Base-by-base conservation (phyloP, 2,888 invertebrate genomes). In the Hirtodrosophila histrioides region DNA sequence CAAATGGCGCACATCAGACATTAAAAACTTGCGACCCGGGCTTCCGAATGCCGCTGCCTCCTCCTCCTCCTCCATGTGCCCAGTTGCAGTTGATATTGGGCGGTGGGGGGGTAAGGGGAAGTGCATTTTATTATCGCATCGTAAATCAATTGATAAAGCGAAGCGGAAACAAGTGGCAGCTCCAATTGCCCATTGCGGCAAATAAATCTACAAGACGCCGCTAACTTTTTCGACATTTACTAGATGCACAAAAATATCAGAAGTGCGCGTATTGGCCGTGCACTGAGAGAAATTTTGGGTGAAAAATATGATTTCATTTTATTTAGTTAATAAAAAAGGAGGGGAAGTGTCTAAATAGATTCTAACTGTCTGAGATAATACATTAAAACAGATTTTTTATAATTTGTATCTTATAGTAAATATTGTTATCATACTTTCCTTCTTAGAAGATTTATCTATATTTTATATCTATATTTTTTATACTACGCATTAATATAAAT, bases 71-170 rank as follows among this genome's bases (percentile, higher is more conserved):
- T 17, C 17, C 17, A 17, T 17, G 1, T 17, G 17, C 17, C 17
- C 17, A 27, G 27, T 27, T 27, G 27, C 27, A 24, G 10, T 8
- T 33, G 24, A 48, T 29, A 37, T 12, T 35, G 1, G 27, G 11
- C 41, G 17, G 37, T 4, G 31, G 41, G 6, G 37, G 11, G 9
- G 4, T 12, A 27, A 4, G 41, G 49, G 6, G n/a, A 1, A 55
- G 12, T 7, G 44, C 64, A 56, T 65, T 77, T 78, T 73, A 65
- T 69, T 69, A 75, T 83, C 76, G 81, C 69, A 81, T 84, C 84
- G 84, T 86, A 86, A 86, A 86, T 88, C 85, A 85, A 86, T 85
- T 88, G 83, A 88, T 87, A 88, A 85, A 87, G 86, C 83, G 86
- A 86, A 86, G 69, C 85, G 85, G 85, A 86, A 88, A 86, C 88